phyloP scores from a whole-genome alignment of 2,113 vertebrate genomes.

The Laticauda colubrina region DNA sequence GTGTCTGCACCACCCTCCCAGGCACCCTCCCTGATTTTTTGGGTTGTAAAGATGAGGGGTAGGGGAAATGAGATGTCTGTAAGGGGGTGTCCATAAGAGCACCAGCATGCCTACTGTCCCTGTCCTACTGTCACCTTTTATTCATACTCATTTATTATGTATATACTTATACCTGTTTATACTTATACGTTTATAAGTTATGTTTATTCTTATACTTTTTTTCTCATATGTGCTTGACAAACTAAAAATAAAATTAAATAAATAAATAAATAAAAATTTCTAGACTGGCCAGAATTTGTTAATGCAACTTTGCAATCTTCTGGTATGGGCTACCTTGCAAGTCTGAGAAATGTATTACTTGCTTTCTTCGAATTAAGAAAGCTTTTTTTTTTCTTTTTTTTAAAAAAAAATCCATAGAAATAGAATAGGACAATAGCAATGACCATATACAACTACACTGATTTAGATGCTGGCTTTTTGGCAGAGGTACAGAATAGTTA shows the following conservation, averaged over 20 bases:
- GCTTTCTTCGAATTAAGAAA: not conserved
- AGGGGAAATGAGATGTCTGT: not conserved
- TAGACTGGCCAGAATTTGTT: not conserved
- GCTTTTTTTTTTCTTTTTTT: not conserved
- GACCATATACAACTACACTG: not conserved
- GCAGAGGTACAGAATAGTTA: not conserved
- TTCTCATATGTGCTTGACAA: no score
- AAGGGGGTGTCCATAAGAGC: no score
- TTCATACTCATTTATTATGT: no score
- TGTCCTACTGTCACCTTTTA: no score
- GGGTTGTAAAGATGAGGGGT: not conserved
- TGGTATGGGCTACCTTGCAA: not conserved
- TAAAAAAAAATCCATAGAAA: not conserved
- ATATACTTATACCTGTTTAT: no score
- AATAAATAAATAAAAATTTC: not conserved
- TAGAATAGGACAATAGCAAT: not conserved
- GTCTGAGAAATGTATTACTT: not conserved
- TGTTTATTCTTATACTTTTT: no score
- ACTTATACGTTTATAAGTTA: no score
- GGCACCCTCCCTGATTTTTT: not conserved
- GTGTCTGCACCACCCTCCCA: no score
- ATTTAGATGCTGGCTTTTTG: not conserved
- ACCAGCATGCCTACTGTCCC: no score
- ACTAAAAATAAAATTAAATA: no score
- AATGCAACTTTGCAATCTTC: not conserved